Evolutionary conservation across 2,797 vertebrate species (phyloP), one percentile per base, ranked within the genome.

Genomic region (Sebastes kiyomatsui): DNA sequence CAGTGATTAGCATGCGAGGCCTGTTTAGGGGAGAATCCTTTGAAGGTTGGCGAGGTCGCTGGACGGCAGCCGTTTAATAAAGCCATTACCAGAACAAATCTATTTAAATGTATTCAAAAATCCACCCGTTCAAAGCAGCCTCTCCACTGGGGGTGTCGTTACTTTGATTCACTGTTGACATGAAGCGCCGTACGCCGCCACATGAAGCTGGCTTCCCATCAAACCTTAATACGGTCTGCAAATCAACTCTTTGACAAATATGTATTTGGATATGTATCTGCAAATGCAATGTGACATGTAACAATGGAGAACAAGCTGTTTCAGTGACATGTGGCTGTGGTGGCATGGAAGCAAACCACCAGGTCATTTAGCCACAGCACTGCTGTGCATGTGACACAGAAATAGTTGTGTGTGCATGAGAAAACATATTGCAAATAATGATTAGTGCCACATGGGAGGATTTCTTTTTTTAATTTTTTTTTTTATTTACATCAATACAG

Each of bases 91-190:
- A 3, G 13, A 55, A 69, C 58, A 59, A 75, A 84, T 82, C n/a
- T 73, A 87, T 90, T 90, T 16, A 90, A 77, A 92, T 88, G 68
- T 69, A 84, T 89, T 87, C 72, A 83, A 3, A 22, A 10, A 73
- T 55, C 56, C 18, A 32, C 4, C 46, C 20, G 76, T 87, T 90
- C 83, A 83, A 87, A 80, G 78, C 62, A 25, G 6, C 32, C 54
- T 33, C 56, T 65, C 58, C 58, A 28, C 62, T 2, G 16, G 42
- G 18, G 72, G 56, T 22, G 42, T 22, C 1, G 8, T 66, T 38
- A 16, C 67, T 23, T 25, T 77, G 60, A 75, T 75, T 73, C 30
- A 59, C 10, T 72, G 61, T 28, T 70, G 75, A 85, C 67, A 54
- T 23, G 8, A 56, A 72, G 67, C 65, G 11, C 22, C 18, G 20